Conservation (phyloP, 1,140 invertebrate species). For the Calephelis nemesis region DNA sequence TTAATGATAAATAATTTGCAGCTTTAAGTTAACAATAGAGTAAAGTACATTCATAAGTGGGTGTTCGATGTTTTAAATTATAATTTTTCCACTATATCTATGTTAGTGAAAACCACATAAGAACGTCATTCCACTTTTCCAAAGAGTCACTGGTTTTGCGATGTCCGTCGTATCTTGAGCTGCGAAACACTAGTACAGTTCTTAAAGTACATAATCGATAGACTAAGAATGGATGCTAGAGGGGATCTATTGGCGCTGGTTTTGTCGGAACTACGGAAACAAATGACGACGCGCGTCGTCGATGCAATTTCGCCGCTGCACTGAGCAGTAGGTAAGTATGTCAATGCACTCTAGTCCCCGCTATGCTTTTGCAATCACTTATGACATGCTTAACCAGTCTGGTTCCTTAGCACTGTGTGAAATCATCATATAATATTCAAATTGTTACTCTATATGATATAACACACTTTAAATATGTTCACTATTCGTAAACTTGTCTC, state of each 20-base stretch:
- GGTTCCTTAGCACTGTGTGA: constrained; percentile 39
- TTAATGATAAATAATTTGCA: no score
- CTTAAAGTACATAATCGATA: constrained; percentile 27
- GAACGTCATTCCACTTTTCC: constrained; percentile 77
- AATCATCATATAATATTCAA: constrained; percentile 21
- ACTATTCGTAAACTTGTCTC: no score
- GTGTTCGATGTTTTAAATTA: neutral
- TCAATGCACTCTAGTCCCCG: constrained; percentile 72
- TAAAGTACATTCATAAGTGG: neutral
- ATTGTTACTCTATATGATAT: constrained; percentile 21
- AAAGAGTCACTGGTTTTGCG: constrained; percentile 63
- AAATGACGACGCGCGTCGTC: constrained; percentile 50
- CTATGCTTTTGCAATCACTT: constrained; percentile 61
- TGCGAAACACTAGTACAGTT: constrained; percentile 28
- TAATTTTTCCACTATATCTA: constrained; percentile 59
- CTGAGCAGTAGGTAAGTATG: constrained; percentile 72
- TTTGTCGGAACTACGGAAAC: constrained; percentile 46
- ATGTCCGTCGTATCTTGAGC: constrained; percentile 48
- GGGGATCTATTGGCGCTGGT: constrained; percentile 49
- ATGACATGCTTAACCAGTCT: constrained; percentile 62
- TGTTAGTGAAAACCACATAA: constrained; percentile 69
- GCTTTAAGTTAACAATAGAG: no score
- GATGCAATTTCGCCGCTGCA: constrained; percentile 69
- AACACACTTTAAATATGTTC: neutral
- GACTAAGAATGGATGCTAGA: constrained; percentile 28